Evolutionary conservation across 2,113 vertebrate species (phyloP), one percentile per base, ranked within the genome.

Genomic region (Istiophorus platypterus): DNA sequence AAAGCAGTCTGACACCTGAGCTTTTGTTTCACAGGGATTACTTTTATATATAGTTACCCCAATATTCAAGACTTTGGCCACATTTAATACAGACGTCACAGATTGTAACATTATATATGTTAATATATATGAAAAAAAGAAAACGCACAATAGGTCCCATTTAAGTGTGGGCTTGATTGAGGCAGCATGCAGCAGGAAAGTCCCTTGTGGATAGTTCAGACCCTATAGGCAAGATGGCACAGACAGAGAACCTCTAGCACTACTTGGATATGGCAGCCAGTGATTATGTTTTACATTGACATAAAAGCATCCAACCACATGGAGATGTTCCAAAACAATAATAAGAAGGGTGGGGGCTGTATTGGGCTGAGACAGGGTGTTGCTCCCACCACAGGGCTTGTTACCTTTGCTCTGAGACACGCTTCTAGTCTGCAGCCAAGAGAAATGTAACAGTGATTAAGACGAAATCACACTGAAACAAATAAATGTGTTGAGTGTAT

Each of bases 401-500:
- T 79, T 89, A 88, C 85, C 84, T 88, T 88, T 86, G 79, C 69
- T 87, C 51, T 82, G 41, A 78, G 84, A 77, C 85, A 82, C 64
- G 59, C 69, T 85, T 90, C 85, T 89, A 82, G 90, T 88, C 89
- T 88, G 70, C 66, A 84, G 62, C 70, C 31, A n/a, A 68, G 57
- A 88, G 76, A 80, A 92, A 91, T 92, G 80, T 80, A 51, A 59
- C 59, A 20, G 76, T 75, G 82, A 88, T 89, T 88, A 84, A 63
- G 72, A 68, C 81, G 68, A 91, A 90, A 85, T 91, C 88, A 86
- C 76, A 88, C 76, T 76, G 80, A 65, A 64, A 82, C 15, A 47
- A 7, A 92, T 88, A 91, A 76, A 79, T 83, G 76, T 81, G 78
- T 86, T 90, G 86, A 88, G 71, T 75, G 63, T 86, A 75, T 81